Evolutionary conservation across 2,888 invertebrate genomes (phyloP), one percentile per base, ranked within the genome.

Genomic region (Dermolepida albohirtum): DNA sequence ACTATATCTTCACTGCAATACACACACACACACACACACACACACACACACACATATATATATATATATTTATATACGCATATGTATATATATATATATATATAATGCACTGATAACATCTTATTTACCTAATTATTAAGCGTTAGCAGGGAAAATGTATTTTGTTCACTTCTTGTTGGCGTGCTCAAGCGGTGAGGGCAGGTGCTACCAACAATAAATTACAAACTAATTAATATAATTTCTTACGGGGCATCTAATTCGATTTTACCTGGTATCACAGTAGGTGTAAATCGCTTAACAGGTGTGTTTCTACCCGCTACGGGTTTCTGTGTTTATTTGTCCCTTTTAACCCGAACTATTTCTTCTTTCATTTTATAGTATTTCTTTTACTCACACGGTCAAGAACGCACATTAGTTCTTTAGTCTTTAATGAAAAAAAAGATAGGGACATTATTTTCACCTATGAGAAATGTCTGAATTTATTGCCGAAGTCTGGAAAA

Each of bases 171-270:
- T 47, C 14, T 17, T 47, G 47, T 47, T 16, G 14, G 47, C 16
- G 47, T 47, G 17, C 17, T 47, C 14, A 22, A 27, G 43, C n/a
- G 29, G 55, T 34, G 55, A 34, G 49, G 40, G 67, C 71, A 71
- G 71, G 67, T 69, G 71, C 67, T 49, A 55, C 62, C 65, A 17
- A 67, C 63, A 47, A 69, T 71, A 71, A 71, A 71, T 71, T 71
- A 71, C 65, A 67, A 69, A 50, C 69, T 68, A 68, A 71, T 71
- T 71, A 71, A 71, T 70, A 65, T 66, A 66, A 66, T 57, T 57
- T 39, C 55, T 52, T 64, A 14, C 29, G 44, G 59, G 27, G 17
- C 27, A 27, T 29, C 64, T 66, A 55, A 55, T 50, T 57, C 66
- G 66, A 57, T 66, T 66, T 47, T 66, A 66, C 66, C 66, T 66